phyloP scores from a whole-genome alignment of 2,888 invertebrate genomes.

The Acleris emargana region DNA sequence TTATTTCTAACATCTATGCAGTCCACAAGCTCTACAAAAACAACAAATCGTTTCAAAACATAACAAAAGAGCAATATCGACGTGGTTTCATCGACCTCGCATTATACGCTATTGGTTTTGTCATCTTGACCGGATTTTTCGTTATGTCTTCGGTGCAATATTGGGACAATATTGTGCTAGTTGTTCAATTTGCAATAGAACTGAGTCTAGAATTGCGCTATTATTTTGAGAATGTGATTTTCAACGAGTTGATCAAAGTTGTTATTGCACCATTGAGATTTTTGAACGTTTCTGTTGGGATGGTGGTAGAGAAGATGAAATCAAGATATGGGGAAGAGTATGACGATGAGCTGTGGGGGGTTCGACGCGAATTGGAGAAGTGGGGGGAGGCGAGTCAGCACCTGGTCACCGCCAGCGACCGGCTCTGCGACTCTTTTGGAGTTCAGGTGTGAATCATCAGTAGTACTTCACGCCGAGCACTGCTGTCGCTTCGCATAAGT shows the following conservation, averaged over 20 bases:
- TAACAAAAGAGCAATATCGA: too few species aligned
- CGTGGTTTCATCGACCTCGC: too few species aligned
- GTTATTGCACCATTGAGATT: not conserved
- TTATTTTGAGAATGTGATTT: slow-evolving; percentile 1
- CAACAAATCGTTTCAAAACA: too few species aligned
- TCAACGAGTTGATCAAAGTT: not conserved
- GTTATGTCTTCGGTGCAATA: not conserved
- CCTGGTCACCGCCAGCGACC: slow-evolving; percentile 1
- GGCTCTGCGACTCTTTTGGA: not conserved
- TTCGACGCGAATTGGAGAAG: not conserved
- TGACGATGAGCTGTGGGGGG: not conserved
- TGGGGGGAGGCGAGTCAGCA: slow-evolving; percentile 1
- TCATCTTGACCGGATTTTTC: too few species aligned
- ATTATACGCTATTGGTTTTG: too few species aligned
- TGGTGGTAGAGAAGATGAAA: not conserved
- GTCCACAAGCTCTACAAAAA: too few species aligned
- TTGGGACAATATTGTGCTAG: too few species aligned
- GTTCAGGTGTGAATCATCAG: not conserved
- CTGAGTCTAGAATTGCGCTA: not conserved
- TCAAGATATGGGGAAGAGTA: not conserved
- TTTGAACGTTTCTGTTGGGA: not conserved
- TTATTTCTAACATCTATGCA: too few species aligned
- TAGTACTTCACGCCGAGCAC: too few species aligned
- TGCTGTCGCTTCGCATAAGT: too few species aligned
- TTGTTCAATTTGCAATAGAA: too few species aligned